Conservation (phyloP, 2,797 vertebrate species). For the Podarcis siculus region DNA sequence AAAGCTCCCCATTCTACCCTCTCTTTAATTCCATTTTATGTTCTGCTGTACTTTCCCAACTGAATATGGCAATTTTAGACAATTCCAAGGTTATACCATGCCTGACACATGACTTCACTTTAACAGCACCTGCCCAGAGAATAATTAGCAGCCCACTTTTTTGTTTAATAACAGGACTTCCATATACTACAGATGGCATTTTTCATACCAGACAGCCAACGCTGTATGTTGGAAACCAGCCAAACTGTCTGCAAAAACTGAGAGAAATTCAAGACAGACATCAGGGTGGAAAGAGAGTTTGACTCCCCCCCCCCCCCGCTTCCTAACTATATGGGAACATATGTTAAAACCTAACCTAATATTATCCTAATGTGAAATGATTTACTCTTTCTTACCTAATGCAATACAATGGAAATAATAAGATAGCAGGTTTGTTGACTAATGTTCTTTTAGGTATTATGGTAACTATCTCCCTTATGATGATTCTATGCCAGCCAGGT, state of each 20-base stretch:
- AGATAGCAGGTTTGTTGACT: background rate
- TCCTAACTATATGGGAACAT: conserved; percentile 65
- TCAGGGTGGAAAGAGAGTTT: conserved; percentile 75
- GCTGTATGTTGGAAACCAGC: conserved; percentile 77
- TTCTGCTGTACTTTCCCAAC: conserved; percentile 56
- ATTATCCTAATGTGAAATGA: conserved; percentile 18
- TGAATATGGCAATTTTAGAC: conserved; percentile 64
- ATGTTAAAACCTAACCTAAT: conserved; percentile 56
- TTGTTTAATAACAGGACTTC: conserved; percentile 69
- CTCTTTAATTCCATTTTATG: conserved; percentile 36
- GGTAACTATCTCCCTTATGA: conserved; percentile 30
- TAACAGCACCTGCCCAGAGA: conserved; percentile 76
- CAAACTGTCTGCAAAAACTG: conserved; percentile 84
- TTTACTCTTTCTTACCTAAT: conserved; percentile 66
- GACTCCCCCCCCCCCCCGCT: conserved; percentile 18
- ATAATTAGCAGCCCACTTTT: conserved; percentile 75
- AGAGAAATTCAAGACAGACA: conserved; percentile 82
- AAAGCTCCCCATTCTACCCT: conserved; percentile 23
- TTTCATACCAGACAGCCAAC: conserved; percentile 82
- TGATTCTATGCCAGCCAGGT: conserved; percentile 56
- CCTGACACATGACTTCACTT: conserved; percentile 81
- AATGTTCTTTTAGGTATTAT: background rate
- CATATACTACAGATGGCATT: conserved; percentile 81
- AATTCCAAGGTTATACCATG: conserved; percentile 59
- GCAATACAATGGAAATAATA: conserved; percentile 36